phyloP scores from a whole-genome alignment of 2,113 vertebrate genomes.

The Ramphastos sulfuratus region DNA sequence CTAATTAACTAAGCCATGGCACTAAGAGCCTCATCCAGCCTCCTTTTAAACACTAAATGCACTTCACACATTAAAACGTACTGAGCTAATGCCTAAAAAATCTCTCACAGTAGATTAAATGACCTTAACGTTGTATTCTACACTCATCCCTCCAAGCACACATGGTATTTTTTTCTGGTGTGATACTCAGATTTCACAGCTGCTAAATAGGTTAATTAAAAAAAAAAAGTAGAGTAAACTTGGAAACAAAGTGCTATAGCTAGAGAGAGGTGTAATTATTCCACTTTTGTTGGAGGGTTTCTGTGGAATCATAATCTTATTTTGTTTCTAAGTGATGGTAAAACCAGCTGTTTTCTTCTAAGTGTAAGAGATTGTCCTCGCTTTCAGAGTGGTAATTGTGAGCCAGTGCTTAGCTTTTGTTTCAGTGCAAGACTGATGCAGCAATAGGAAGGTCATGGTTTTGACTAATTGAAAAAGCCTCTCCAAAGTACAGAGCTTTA shows the following conservation, averaged over 20 bases:
- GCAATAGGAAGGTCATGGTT: conserved; percentile 35
- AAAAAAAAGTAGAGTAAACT: neutral
- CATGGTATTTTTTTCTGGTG: neutral
- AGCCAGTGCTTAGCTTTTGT: conserved; percentile 16
- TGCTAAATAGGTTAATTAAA: conserved; percentile 18
- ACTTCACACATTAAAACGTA: neutral
- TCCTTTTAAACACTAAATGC: too few relatives aligned
- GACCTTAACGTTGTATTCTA: neutral
- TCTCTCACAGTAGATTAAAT: neutral
- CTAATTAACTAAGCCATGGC: too few relatives aligned
- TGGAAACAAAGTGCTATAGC: neutral
- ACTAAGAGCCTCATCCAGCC: too few relatives aligned
- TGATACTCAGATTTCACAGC: neutral
- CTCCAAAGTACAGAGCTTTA: conserved; percentile 12
- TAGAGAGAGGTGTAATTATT: conserved; percentile 9
- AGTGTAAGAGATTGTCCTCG: neutral
- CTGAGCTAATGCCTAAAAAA: conserved; percentile 5
- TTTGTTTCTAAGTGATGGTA: neutral
- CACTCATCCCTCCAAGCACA: neutral
- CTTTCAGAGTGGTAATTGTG: neutral
- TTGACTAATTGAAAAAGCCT: conserved; percentile 48
- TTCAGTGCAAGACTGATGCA: conserved; percentile 8
- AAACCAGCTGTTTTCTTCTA: conserved; percentile 1
- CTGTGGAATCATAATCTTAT: neutral
- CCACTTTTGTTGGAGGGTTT: conserved; percentile 17